Percentiles rank a stretch among this genome's conserved stretches.
phyloP scores from a whole-genome alignment of 2,113 vertebrate genomes.

The Anarhynchus alexandrinus region DNA sequence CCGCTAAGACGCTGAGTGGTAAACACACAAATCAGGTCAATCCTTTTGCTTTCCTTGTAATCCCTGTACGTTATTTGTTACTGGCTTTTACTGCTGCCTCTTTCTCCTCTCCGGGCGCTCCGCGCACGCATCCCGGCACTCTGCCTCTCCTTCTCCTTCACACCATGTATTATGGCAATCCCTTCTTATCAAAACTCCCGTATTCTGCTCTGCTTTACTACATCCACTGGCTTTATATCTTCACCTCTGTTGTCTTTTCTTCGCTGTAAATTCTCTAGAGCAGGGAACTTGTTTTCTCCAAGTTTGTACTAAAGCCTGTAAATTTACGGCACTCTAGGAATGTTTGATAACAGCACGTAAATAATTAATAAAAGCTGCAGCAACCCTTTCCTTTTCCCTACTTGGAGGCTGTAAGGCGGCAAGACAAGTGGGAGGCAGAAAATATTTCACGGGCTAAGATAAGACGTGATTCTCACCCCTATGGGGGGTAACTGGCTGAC shows the following conservation, averaged over 20 bases:
- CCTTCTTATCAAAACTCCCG: slow-evolving; percentile 15
- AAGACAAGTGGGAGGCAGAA: slow-evolving; percentile 21
- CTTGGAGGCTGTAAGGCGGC: slow-evolving; percentile 22
- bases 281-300: slow-evolving; percentile 20
- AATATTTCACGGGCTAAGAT: slow-evolving; percentile 26
- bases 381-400: slow-evolving; percentile 1
- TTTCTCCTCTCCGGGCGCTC: not conserved
- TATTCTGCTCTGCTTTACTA: not conserved
- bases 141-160: not conserved
- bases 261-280: slow-evolving; percentile 5
- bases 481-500: slow-evolving; percentile 9
- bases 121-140: not conserved
- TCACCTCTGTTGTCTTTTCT: slow-evolving; percentile 7
- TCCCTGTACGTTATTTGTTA: slow-evolving; percentile 34
- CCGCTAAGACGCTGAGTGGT: slow-evolving; percentile 21
- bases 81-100: slow-evolving; percentile 21
- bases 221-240: not conserved
- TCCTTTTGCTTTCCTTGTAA: slow-evolving; percentile 65
- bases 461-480: not conserved
- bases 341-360: slow-evolving; percentile 52
- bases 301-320: slow-evolving; percentile 41
- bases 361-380: slow-evolving; percentile 65
- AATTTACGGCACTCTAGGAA: slow-evolving; percentile 53
- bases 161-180: not conserved
- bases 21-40: slow-evolving; percentile 70